Evolutionary conservation across 2,797 vertebrate genomes (phyloP).

Genomic region (Melopsittacus undulatus): DNA sequence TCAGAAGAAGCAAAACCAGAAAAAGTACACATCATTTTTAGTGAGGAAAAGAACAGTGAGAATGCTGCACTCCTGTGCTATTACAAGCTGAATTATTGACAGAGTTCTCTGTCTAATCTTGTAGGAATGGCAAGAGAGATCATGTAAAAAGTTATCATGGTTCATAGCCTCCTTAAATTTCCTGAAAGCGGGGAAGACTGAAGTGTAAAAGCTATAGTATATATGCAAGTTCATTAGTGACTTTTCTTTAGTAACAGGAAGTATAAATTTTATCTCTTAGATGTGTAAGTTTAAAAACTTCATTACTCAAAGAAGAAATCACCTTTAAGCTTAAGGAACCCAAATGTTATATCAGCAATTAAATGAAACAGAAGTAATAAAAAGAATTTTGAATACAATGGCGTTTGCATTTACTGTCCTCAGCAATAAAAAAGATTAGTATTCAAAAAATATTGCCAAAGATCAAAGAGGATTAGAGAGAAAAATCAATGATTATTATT

Average conservation of each 20-base stretch:
- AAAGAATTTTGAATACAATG: not conserved
- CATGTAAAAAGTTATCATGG: not conserved
- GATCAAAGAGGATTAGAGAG: not conserved
- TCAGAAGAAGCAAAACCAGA: not conserved
- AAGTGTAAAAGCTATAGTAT: not conserved
- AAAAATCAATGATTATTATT: not conserved
- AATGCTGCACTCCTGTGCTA: not conserved
- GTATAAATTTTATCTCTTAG: not conserved
- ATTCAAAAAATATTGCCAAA: not conserved
- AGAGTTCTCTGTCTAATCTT: not conserved
- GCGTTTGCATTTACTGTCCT: not conserved
- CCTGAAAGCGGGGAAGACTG: not conserved
- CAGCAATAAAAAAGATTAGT: not conserved
- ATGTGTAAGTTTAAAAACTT: not conserved
- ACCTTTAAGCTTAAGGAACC: not conserved
- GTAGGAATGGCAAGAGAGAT: not conserved
- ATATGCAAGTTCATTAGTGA: not conserved
- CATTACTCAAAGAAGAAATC: not conserved
- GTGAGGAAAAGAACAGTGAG: not conserved
- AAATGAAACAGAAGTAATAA: not conserved
- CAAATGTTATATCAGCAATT: not conserved
- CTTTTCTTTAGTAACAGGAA: not conserved
- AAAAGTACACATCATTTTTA: not conserved
- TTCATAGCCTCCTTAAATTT: not conserved
- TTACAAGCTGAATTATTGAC: not conserved